Conservation (phyloP, 2,888 invertebrate species). For the Ecdyonurus torrentis region DNA sequence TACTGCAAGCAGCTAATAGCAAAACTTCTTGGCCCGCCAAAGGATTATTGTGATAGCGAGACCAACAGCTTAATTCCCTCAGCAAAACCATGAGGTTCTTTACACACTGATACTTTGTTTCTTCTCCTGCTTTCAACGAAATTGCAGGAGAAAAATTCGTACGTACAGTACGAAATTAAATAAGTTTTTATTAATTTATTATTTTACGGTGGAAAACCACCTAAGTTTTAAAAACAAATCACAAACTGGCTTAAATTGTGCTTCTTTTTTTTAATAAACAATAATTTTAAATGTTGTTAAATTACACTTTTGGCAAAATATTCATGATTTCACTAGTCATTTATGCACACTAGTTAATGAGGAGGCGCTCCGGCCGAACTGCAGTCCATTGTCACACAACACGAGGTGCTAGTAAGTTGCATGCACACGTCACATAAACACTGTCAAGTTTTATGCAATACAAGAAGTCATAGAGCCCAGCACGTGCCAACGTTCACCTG, state of each 20-base stretch:
- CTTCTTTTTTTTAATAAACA: no score
- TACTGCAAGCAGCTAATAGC: neutral
- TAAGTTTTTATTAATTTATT: neutral
- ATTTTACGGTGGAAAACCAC: neutral
- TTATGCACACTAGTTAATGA: no score
- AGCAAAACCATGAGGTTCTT: neutral
- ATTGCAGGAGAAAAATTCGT: neutral
- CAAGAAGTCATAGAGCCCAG: no score
- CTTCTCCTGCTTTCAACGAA: neutral
- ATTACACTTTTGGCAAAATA: neutral
- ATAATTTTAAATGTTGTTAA: neutral
- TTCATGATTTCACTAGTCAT: neutral
- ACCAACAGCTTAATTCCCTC: slow-evolving; percentile 1
- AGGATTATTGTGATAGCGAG: neutral
- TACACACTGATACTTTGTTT: neutral
- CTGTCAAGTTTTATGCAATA: no score
- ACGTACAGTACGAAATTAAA: neutral
- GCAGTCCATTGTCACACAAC: neutral
- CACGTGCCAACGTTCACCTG: no score
- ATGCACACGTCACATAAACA: no score
- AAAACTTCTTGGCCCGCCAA: neutral
- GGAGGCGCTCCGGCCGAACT: neutral
- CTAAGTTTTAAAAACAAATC: neutral
- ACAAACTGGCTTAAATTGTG: no score
- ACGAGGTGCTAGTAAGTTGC: no score